Evolutionary conservation across 2,797 vertebrate genomes (phyloP), one percentile per base, ranked within the genome.

Genomic region (Chiloscyllium punctatum): DNA sequence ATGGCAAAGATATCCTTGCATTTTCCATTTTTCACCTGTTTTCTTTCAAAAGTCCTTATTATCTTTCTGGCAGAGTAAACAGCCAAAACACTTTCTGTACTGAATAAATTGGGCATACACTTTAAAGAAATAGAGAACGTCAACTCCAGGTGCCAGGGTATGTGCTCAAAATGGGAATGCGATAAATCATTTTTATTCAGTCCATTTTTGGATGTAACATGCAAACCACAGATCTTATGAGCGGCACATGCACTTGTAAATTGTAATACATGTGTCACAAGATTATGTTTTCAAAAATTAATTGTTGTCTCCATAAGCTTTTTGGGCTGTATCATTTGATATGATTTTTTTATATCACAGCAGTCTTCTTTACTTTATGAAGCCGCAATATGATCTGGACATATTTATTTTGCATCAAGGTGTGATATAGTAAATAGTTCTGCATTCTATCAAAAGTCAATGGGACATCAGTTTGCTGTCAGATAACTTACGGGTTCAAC

Each of bases 21-120:
- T 53, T 95, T 72, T 74, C 27, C 69, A 74, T 92, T 77, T 57
- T 95, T n/a, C 94, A 95, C 42, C 94, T 95, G 94, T 51, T 95
- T 95, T 53, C 30, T 48, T 95, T 95, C 71, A 95, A n/a, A 95
- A n/a, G 25, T 51, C 30, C 72, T 51, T 13, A 51, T 74, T 95
- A 18, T 95, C 30, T 95, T 53, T 30, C 69, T 74, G 42, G 48
- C 69, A 72, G 6, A 95, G 72, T 51, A 77, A 16, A 57, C 27
- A 18, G 94, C 42, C 57, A 95, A 95, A 57, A 48, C 69, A 77
- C 71, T n/a, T 30, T 57, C 69, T 95, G 71, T 57, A 53, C 94
- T 77, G 48, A 77, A 57, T 95, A 51, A 95, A 57, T 71, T 74
- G 94, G 92, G 71, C 51, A 27, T 53, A 33, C 53, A 18, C 48